These are phyloP conservation scores for Eriocheir sinensis DNA, from an alignment of 1,140 invertebrate genomes.

Conservation along the genomic window DNA sequence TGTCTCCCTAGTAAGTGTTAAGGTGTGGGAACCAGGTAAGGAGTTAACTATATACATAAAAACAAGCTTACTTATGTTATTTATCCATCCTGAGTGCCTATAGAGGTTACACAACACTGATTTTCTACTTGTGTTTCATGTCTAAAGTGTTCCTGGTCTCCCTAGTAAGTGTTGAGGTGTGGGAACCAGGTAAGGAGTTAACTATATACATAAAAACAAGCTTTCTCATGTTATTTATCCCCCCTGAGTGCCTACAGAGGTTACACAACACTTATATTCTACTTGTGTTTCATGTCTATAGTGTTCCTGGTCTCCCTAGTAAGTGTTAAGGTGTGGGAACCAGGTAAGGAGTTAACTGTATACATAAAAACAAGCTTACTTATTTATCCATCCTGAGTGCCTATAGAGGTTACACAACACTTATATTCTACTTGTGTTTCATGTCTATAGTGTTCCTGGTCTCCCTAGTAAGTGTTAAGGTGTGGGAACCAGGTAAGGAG, in stretches of 20 bases:
- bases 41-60: background rate
- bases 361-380: background rate
- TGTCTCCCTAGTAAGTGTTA: too few relatives aligned
- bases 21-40: too few relatives aligned
- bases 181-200: background rate
- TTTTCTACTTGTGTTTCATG: background rate
- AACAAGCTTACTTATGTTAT: background rate
- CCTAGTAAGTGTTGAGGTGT: background rate
- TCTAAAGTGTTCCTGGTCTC: background rate
- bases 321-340: background rate
- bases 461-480: background rate
- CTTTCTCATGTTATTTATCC: background rate
- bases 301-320: background rate
- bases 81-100: too few relatives aligned
- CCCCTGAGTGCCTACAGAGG: background rate
- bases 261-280: background rate
- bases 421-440: background rate
- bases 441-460: background rate
- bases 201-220: background rate
- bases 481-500: background rate
- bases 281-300: background rate
- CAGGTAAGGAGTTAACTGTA: background rate
- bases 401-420: background rate
- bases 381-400: background rate
- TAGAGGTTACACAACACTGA: background rate